Evolutionary conservation across 2,888 invertebrate species (phyloP).

Genomic region (Perithous albicinctus): DNA sequence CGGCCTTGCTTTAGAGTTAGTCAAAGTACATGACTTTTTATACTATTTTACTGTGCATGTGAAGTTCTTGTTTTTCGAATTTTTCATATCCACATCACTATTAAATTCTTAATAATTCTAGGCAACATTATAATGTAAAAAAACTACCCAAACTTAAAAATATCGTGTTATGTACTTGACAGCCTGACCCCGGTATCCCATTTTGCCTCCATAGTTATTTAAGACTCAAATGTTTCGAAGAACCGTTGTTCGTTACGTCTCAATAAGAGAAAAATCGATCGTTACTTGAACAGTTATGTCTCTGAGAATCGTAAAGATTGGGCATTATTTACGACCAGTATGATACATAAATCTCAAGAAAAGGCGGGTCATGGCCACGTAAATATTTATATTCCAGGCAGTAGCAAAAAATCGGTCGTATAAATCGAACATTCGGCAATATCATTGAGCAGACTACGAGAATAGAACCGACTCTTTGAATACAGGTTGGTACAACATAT

Average conservation of each 20-base stretch:
- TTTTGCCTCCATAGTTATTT: conserved; percentile 22
- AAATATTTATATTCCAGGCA: conserved; percentile 34
- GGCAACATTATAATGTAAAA: neutral
- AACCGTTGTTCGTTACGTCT: conserved; percentile 20
- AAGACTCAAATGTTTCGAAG: conserved; percentile 43
- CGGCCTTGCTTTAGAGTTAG: neutral
- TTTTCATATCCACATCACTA: neutral
- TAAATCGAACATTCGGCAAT: conserved; percentile 40
- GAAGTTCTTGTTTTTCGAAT: neutral
- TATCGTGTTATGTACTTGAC: no score
- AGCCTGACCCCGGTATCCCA: neutral
- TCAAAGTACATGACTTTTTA: neutral
- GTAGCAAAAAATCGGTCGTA: conserved; percentile 51
- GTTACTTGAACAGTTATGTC: conserved; percentile 29
- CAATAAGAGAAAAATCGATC: conserved; percentile 46
- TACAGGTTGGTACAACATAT: neutral
- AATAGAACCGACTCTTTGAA: neutral
- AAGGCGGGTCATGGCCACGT: neutral
- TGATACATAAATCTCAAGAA: conserved; percentile 11
- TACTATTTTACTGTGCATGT: neutral
- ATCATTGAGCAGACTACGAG: neutral
- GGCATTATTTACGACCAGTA: conserved; percentile 42
- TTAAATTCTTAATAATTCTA: neutral
- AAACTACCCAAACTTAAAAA: no score
- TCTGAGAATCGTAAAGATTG: conserved; percentile 41